Evolutionary conservation across 1,140 invertebrate genomes (phyloP), one percentile per base, ranked within the genome.

Genomic region (Sipha flava): DNA sequence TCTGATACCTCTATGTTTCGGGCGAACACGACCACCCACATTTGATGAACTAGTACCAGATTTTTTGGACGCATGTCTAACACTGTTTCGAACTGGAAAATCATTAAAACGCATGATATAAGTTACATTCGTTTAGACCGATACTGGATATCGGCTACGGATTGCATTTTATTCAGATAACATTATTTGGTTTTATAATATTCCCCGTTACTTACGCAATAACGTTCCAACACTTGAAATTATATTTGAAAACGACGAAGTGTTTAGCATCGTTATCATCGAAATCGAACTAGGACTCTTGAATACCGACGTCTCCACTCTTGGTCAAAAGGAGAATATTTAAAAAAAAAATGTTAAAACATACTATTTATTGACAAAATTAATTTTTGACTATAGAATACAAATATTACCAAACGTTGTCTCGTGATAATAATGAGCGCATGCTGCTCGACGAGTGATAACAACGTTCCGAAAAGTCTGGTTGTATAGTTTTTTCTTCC

Each of bases 1-100:
- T 83, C 90, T 90, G 87, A 90, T 90, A 18, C 91, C 91, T 84
- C 92, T 88, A 82, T 90, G 90, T 84, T 94, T 94, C 21, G 92
- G 90, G 82, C 86, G 89, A 5, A 87, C 83, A 84, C 91, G 89
- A 52, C 88, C 85, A 81, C 86, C 88, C 31, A 87, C 89, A 83
- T 91, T 92, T 70, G 87, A 87, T 18, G 90, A 90, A 85, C 89
- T 90, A 1, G 89, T 87, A 54, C 89, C 87, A 66, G 88, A 86
- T 84, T 93, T 93, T 82, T 92, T 92, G 82, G 91, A 90, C 2
- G 91, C 91, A 84, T 88, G 84, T 72, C 92, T 86, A n/a, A 89
- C 81, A 68, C 66, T 40, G 34, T 66, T 66, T 6, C 62, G 34
- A 40, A 66, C 62, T 66, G 40, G 23, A 26, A 40, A 40, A 66